Evolutionary conservation across 2,888 invertebrate species (phyloP), one percentile per base, ranked within the genome.

Genomic region (Leuctra nigra): DNA sequence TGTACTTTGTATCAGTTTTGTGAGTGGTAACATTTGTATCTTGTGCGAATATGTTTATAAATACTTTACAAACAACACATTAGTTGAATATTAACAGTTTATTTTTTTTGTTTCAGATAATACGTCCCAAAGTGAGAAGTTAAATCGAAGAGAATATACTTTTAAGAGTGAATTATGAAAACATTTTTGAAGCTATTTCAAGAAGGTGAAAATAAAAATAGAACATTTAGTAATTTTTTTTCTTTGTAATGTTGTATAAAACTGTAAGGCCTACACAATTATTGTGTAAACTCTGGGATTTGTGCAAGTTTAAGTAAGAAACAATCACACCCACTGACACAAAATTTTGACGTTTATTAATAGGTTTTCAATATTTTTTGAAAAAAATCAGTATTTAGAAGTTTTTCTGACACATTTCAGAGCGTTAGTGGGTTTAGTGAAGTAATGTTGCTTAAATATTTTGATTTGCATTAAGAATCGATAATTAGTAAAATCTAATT

Each of bases 61-160:
- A n/a, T n/a, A n/a, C n/a, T n/a, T n/a, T n/a, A n/a, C n/a, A n/a
- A n/a, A n/a, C n/a, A n/a, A n/a, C n/a, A n/a, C n/a, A n/a, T n/a
- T n/a, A n/a, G n/a, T n/a, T n/a, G n/a, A n/a, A n/a, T n/a, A n/a
- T n/a, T n/a, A n/a, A n/a, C n/a, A n/a, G n/a, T n/a, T n/a, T n/a
- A n/a, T 29, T 50, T 47, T 33, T 33, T 50, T 50, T 50, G 50
- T 50, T 50, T 33, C 50, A 50, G 50, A 50, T 50, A 50, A 50
- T 50, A 35, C 50, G 50, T 50, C 50, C 50, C 50, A 50, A 50
- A 50, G 50, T 50, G 50, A 20, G 41, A 41, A 50, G 29, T 48
- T 33, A 50, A 50, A 50, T 18, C 20, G 35, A 50, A 35, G 50
- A 50, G 11, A 35, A 35, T 50, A 35, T 50, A 41, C 6, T n/a